A percentile compares a stretch with the other conserved stretches of the same genome.
Evolutionary conservation across 2,888 invertebrate genomes (phyloP).

Genomic region (Sesia apiformis): DNA sequence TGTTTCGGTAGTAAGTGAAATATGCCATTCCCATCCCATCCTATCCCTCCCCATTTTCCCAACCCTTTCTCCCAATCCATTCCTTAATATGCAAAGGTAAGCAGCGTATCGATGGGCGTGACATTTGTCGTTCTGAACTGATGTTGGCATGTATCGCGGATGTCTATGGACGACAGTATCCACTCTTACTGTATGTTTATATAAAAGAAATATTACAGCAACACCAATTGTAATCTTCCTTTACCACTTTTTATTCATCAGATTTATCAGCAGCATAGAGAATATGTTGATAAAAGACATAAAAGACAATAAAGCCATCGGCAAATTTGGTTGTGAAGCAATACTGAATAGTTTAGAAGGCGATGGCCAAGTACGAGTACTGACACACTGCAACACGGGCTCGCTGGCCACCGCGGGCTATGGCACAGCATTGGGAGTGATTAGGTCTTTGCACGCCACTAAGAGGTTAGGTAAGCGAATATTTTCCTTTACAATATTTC

Average conservation of each 20-base stretch:
- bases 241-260: conserved; percentile 28
- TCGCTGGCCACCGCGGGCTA: conserved; percentile 97
- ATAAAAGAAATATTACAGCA: too few species aligned
- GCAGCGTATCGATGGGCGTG: too few species aligned
- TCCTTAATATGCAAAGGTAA: too few species aligned
- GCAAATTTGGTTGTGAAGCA: conserved; percentile 85
- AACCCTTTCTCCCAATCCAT: too few species aligned
- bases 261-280: conserved; percentile 86
- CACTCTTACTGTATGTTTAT: too few species aligned
- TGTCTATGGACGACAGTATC: too few species aligned
- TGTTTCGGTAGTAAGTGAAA: too few species aligned
- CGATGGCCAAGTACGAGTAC: conserved; percentile 79
- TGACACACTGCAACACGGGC: conserved; percentile 99
- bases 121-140: too few species aligned
- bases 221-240: too few species aligned
- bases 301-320: conserved; percentile 90
- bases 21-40: too few species aligned
- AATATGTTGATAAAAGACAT: conserved; percentile 90
- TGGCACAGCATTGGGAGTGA: conserved; percentile 98
- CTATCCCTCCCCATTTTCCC: too few species aligned
- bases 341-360: conserved; percentile 77
- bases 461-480: conserved; percentile 78
- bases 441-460: conserved; percentile 84
- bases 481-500: not conserved
- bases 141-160: too few species aligned